Evolutionary conservation across 1,140 invertebrate genomes (phyloP), one percentile per base, ranked within the genome.

Genomic region (Heliconius eleuchia): DNA sequence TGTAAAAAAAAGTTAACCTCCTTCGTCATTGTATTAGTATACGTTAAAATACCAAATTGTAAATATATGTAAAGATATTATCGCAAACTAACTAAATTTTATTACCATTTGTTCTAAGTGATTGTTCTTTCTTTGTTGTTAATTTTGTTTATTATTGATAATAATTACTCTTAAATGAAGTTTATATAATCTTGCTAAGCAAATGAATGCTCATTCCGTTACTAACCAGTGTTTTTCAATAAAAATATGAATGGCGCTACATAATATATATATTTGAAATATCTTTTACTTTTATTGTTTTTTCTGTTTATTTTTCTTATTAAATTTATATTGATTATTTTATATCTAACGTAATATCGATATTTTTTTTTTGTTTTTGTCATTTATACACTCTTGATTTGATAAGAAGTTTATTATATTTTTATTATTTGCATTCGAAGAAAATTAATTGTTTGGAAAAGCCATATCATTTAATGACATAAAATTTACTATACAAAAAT

Each of bases 51-150:
- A 92, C 92, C 91, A 94, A 92, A 93, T 88, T 94, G 92, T 94
- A 93, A 92, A 93, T 94, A 94, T 84, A 86, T 94, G 92, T 94
- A 94, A 92, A 94, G 91, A 93, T 93, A 93, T 93, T 93, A 94
- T 91, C 90, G 91, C 88, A 89, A 87, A 88, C 82, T 92, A 91
- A 91, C 86, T 90, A 92, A 93, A 91, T 89, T 91, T 91, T 94
- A 94, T 94, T 94, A 94, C 92, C 92, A 94, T 94, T 93, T 86
- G 89, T 92, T 92, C 88, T 92, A 91, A 92, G 91, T 86, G 83
- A 90, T 94, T 93, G 91, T 94, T 94, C 91, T 89, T 89, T 89
- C 86, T 92, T 92, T 94, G 92, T 94, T 94, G 91, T 94, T 94
- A 90, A 88, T 92, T 93, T 94, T 92, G 85, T 92, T 94, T 90